These are phyloP conservation scores for Urosaurus nigricauda DNA, from an alignment of 2,797 vertebrate species.

Conservation along the genomic window DNA sequence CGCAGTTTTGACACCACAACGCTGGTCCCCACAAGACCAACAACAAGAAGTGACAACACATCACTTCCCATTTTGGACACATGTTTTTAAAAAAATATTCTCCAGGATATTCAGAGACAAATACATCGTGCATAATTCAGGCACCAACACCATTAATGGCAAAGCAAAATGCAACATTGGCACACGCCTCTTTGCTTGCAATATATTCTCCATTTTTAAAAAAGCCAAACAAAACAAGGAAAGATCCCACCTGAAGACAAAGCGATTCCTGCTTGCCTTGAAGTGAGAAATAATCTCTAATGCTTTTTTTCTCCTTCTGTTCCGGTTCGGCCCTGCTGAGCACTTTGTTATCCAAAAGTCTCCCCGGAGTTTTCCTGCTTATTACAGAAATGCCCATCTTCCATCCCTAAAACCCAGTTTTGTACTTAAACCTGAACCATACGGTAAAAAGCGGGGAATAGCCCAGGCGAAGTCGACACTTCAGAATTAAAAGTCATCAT, in stretches of 20 bases:
- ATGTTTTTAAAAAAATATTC: too few species aligned
- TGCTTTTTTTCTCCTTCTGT: not conserved
- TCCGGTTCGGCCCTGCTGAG: not conserved
- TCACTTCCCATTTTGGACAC: too few species aligned
- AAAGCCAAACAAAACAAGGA: not conserved
- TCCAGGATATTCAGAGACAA: not conserved
- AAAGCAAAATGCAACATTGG: too few species aligned
- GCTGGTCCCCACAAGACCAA: too few species aligned
- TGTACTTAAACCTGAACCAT: not conserved
- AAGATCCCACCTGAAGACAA: not conserved
- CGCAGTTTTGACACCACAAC: too few species aligned
- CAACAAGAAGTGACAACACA: too few species aligned
- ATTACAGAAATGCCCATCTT: not conserved
- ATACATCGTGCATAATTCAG: too few species aligned
- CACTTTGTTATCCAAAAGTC: not conserved
- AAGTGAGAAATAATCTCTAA: not conserved
- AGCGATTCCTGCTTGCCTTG: not conserved
- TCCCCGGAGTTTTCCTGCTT: not conserved
- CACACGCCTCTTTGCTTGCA: not conserved
- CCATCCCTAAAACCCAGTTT: too few species aligned
- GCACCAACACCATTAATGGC: not conserved
- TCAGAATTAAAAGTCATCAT: slow-evolving; percentile 13
- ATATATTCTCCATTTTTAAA: not conserved
- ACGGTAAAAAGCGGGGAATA: accelerated
- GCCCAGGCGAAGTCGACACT: not conserved